A percentile compares a stretch with the other conserved stretches of the same genome.
Conservation (phyloP, 2,113 vertebrate genomes). For the Pteropus alecto region DNA sequence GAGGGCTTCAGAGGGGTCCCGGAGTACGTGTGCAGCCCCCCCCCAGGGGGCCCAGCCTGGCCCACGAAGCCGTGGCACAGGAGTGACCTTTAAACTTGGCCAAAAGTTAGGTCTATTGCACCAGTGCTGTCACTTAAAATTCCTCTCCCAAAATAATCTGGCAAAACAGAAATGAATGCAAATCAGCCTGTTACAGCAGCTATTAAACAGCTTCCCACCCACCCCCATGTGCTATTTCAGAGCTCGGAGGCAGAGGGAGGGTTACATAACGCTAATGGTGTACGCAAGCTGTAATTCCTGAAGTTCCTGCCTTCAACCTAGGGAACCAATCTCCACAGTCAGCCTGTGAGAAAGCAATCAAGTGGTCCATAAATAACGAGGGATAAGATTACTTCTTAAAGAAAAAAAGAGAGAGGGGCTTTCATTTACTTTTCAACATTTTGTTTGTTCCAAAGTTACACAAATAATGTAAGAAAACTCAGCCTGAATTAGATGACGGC, state of each 20-base stretch:
- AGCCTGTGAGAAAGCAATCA: too few species aligned
- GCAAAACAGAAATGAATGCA: constrained; percentile 59
- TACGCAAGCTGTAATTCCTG: background rate
- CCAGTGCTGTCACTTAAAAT: constrained; percentile 20
- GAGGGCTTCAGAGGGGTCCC: background rate
- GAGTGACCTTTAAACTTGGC: background rate
- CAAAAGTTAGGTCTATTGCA: background rate
- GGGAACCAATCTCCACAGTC: background rate
- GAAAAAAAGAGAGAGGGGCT: background rate
- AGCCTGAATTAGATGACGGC: too few species aligned
- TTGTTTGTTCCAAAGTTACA: background rate
- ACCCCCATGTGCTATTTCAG: constrained; percentile 38
- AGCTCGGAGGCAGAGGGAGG: background rate
- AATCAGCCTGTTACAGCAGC: constrained; percentile 50
- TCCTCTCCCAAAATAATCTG: constrained; percentile 60
- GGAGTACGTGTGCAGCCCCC: rapidly evolving
- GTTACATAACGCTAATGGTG: constrained; percentile 41
- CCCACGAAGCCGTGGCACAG: background rate
- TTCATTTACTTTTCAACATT: background rate
- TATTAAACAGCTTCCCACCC: constrained; percentile 67
- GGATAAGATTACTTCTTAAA: background rate
- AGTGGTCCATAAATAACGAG: background rate
- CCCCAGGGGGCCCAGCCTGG: background rate
- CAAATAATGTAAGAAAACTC: background rate
- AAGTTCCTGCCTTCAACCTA: background rate